Base-by-base conservation (phyloP, 2,888 invertebrate species). In the Melinaea marsaeus region DNA sequence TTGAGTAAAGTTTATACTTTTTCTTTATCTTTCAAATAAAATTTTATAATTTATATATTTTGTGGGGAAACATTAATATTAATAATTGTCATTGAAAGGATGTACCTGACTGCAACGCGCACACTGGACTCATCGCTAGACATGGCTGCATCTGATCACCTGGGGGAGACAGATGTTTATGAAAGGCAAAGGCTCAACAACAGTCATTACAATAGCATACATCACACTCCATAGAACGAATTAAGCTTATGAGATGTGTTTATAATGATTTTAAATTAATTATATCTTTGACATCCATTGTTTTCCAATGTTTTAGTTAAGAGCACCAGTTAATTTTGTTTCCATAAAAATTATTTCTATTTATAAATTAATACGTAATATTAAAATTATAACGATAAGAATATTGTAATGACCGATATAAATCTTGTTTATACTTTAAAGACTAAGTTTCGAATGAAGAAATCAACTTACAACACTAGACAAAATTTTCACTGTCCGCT, bases 91-190 rank as follows among this genome's bases (percentile, higher is more conserved):
- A 51, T 51, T 6, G 6, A 9, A 9, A 42, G 42, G 11, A 70
- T 80, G 72, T 68, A 94, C 94, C 94, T 92, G 80, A 94, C 93
- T 68, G 93, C 94, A 72, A 94, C 94, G 62, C 94, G 92, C 60
- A 94, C 94, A 74, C 93, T 92, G 76, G 93, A 92, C 80, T 94
- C 94, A 74, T 93, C 93, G 72, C 92, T 92, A 69, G 93, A 88
- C 93, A 93, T 93, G 77, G 74, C 78, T 85, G 79, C 79, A 75
- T 75, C 70, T 70, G 74, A 73, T 74, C 74, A 79, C 82, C 88
- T 88, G 76, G 11, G 61, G 51, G 13, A 57, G 13, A 4, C 7
- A 22, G 13, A 6, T 45, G 32, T 11, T 35, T 60, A 13, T 5
- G 9, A 42, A 42, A 42, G 7, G 1, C 42, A 62, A 60, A 47